Percentiles rank a stretch among this genome's conserved stretches.
These are phyloP conservation scores for Lepilemur ruficaudatus DNA, from an alignment of 2,797 vertebrate species.

Conservation along the genomic window DNA sequence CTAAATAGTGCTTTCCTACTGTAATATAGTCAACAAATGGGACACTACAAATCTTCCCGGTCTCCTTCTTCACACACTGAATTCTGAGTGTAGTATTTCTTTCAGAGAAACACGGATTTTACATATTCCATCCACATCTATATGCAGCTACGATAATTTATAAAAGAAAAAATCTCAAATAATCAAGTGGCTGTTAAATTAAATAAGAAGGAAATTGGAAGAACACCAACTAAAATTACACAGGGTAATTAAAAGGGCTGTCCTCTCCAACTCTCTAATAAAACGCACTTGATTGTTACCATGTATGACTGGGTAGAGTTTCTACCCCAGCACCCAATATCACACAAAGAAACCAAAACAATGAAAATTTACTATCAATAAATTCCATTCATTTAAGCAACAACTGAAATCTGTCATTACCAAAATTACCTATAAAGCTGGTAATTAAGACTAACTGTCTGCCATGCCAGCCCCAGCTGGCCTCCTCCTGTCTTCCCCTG, in stretches of 20 bases:
- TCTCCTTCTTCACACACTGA: not conserved
- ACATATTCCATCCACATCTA: not conserved
- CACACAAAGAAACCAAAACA: constrained; percentile 53
- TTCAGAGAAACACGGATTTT: not conserved
- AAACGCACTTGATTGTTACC: not conserved
- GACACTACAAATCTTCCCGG: not conserved
- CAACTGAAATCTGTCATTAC: constrained; percentile 65
- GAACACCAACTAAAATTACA: constrained; percentile 25
- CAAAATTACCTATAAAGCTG: constrained; percentile 67
- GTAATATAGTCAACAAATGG: not conserved
- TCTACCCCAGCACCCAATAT: not conserved
- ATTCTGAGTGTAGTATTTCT: not conserved
- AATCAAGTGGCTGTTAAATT: constrained; percentile 63
- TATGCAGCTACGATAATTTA: constrained; percentile 10
- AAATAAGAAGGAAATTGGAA: constrained; percentile 65
- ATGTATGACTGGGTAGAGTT: not conserved
- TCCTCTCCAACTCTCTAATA: constrained; percentile 1
- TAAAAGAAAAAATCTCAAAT: constrained; percentile 49
- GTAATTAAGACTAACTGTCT: constrained; percentile 76
- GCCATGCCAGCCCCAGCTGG: constrained; percentile 49
- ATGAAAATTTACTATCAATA: constrained; percentile 56
- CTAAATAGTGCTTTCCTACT: not conserved
- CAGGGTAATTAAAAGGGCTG: constrained; percentile 41
- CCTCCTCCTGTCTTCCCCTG: constrained; percentile 81
- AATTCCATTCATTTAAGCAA: constrained; percentile 55